Percentiles rank a stretch among this genome's conserved stretches.
Evolutionary conservation across 1,140 invertebrate species (phyloP).

Genomic region (Globodera rostochiensis): DNA sequence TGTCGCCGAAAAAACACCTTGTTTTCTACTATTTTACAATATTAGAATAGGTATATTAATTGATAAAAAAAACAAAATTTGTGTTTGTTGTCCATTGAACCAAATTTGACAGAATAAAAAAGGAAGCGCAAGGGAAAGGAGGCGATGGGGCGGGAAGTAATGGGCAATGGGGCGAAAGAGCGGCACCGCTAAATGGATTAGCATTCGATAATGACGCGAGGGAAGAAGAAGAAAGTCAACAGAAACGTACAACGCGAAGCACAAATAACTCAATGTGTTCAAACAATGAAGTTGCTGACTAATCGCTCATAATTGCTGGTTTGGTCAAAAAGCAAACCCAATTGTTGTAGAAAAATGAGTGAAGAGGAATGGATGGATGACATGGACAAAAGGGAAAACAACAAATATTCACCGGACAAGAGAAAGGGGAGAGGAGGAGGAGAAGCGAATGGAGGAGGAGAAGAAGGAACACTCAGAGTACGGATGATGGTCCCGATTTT

Average conservation of each 20-base stretch:
- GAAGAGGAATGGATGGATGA: no score
- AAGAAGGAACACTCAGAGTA: background rate
- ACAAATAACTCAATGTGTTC: no score
- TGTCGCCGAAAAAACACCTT: background rate
- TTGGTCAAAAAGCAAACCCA: no score
- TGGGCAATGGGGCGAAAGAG: slow-evolving; percentile 6
- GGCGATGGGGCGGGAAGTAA: background rate
- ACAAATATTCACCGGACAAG: background rate
- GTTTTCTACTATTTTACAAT: no score
- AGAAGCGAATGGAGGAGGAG: background rate
- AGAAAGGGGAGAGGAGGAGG: background rate
- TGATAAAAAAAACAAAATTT: no score
- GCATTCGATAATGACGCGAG: background rate
- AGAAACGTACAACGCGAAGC: background rate
- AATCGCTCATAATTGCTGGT: no score
- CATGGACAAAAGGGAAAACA: background rate
- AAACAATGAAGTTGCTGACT: background rate
- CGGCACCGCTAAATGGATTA: background rate
- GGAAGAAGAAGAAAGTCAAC: background rate
- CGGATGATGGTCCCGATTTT: background rate
- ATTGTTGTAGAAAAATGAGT: no score
- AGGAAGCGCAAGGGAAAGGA: background rate
- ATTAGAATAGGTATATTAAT: no score
- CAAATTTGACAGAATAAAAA: background rate
- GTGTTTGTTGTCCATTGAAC: no score